phyloP scores from a whole-genome alignment of 1,140 invertebrate species.

The Leptinotarsa texana region DNA sequence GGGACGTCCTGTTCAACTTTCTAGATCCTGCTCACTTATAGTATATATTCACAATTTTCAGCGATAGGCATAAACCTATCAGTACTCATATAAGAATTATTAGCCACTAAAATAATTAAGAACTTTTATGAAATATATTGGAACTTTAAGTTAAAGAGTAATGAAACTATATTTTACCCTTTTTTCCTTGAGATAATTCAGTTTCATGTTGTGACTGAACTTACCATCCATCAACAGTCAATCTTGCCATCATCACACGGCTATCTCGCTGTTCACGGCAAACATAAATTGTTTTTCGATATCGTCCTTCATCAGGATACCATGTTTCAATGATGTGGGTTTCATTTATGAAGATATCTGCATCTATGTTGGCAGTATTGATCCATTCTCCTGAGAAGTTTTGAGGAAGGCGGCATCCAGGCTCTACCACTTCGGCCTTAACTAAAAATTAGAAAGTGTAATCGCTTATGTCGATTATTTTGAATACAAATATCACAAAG shows the following conservation, averaged over 20 bases:
- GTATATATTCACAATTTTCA: too few species aligned
- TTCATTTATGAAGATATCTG: slow-evolving; percentile 91
- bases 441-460: slow-evolving; percentile 58
- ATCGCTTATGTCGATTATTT: slow-evolving; percentile 30
- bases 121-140: too few species aligned
- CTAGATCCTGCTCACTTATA: too few species aligned
- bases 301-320: slow-evolving; percentile 88
- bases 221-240: slow-evolving; percentile 95
- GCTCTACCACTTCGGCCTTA: slow-evolving; percentile 83
- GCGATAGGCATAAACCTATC: too few species aligned
- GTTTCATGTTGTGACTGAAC: slow-evolving; percentile 9
- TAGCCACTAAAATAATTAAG: too few species aligned
- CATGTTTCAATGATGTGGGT: slow-evolving; percentile 95
- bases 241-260: slow-evolving; percentile 91
- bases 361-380: slow-evolving; percentile 94
- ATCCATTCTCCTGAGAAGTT: slow-evolving; percentile 96
- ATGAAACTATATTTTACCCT: too few species aligned
- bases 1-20: too few species aligned
- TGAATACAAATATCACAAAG: background rate
- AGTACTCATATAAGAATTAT: too few species aligned
- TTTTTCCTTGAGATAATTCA: too few species aligned
- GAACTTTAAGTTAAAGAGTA: too few species aligned
- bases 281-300: slow-evolving; percentile 89
- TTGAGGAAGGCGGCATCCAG: slow-evolving; percentile 88
- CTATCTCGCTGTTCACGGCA: slow-evolving; percentile 87